These are phyloP conservation scores for Rhagoletis zephyria DNA, from an alignment of 1,140 invertebrate species.

Conservation along the genomic window DNA sequence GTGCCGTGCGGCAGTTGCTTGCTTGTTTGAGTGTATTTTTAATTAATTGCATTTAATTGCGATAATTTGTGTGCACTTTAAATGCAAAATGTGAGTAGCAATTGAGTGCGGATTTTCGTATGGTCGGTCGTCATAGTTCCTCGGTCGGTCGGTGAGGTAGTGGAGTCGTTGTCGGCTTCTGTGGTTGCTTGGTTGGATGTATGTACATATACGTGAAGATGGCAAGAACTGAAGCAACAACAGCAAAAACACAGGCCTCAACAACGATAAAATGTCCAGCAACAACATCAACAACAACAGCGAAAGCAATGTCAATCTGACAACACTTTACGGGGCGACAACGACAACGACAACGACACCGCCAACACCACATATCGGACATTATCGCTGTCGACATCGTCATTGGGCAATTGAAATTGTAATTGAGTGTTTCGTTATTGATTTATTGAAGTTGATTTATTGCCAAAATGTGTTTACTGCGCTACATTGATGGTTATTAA, in stretches of 20 bases:
- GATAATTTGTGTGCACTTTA: slow-evolving; percentile 52
- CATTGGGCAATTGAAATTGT: slow-evolving; percentile 51
- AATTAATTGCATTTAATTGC: slow-evolving; percentile 55
- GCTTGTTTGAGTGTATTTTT: slow-evolving; percentile 48
- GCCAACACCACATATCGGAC: slow-evolving; percentile 3
- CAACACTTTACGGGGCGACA: slow-evolving; percentile 23
- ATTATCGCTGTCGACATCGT: slow-evolving; percentile 49
- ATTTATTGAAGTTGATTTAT: slow-evolving; percentile 53
- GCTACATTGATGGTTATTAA: background rate
- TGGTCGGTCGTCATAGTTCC: background rate
- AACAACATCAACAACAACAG: background rate
- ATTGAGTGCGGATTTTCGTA: slow-evolving; percentile 47
- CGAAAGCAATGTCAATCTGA: background rate
- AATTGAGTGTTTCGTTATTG: slow-evolving; percentile 52
- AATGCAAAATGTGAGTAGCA: slow-evolving; percentile 51
- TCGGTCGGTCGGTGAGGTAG: background rate
- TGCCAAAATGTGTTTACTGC: slow-evolving; percentile 37
- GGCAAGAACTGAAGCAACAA: background rate
- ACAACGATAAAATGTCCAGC: background rate
- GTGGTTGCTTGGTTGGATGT: background rate
- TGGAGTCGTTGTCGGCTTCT: background rate
- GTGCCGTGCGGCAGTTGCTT: background rate
- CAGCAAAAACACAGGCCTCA: background rate
- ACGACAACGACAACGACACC: background rate
- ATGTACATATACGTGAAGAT: background rate